A percentile compares a stretch with the other conserved stretches of the same genome.
These are phyloP conservation scores for Strigamia maritima DNA, from an alignment of 2,888 invertebrate species.

Conservation along the genomic window DNA sequence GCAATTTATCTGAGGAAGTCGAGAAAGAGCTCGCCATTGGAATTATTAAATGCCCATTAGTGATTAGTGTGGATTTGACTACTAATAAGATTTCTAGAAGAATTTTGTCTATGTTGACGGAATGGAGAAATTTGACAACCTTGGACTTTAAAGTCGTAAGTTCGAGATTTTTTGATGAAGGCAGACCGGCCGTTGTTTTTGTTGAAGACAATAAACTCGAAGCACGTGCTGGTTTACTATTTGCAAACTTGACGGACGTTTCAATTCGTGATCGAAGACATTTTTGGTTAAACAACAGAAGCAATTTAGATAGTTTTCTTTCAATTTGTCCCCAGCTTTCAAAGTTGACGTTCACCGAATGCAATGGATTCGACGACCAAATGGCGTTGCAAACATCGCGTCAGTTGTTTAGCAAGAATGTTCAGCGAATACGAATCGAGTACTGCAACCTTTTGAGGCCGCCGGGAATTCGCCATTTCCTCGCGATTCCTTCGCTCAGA, in stretches of 20 bases:
- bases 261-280: neutral
- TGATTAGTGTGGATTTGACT: neutral
- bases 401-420: neutral
- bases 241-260: neutral
- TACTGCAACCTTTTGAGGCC: neutral
- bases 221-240: neutral
- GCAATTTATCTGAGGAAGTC: neutral
- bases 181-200: neutral
- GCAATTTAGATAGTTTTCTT: neutral
- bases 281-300: neutral
- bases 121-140: neutral
- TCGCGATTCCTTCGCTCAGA: neutral
- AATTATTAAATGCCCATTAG: neutral
- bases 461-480: neutral
- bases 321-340: neutral
- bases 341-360: neutral
- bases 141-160: neutral
- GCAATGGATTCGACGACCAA: constrained; percentile 1
- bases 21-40: neutral
- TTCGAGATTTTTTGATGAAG: neutral
- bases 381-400: neutral
- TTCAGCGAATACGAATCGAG: neutral
- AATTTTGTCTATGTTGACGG: neutral
- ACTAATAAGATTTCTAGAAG: neutral
- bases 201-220: neutral